Conservation (phyloP, 2,797 vertebrate genomes). For the Lacerta bilineata region DNA sequence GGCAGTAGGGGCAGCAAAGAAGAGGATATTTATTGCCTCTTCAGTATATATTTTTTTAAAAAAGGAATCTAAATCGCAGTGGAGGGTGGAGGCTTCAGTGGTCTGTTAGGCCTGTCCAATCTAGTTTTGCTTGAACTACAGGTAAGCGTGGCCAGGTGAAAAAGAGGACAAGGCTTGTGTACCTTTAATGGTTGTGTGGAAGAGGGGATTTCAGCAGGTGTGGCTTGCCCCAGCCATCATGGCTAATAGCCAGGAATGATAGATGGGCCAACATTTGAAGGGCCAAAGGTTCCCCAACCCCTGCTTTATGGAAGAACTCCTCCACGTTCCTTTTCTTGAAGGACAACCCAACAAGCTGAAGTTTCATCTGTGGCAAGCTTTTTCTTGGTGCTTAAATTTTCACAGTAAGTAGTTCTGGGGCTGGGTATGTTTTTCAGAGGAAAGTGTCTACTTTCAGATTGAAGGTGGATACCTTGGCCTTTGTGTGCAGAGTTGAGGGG, state of each 20-base stretch:
- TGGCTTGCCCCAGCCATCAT: no score
- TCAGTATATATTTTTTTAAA: neutral
- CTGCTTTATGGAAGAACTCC: neutral
- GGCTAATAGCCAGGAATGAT: no score
- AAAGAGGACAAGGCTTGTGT: no score
- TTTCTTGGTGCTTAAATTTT: neutral
- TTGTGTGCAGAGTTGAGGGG: neutral
- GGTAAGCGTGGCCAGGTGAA: neutral
- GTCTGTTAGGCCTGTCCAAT: neutral
- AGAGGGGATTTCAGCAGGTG: no score
- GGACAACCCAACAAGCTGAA: neutral
- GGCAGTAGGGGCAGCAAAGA: slow-evolving; percentile 33
- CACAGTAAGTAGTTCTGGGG: neutral
- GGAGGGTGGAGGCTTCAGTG: neutral
- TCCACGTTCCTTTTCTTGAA: neutral
- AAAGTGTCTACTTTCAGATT: neutral
- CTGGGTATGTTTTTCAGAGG: neutral
- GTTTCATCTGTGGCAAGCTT: neutral
- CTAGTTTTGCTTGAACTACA: neutral
- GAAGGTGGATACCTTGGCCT: neutral
- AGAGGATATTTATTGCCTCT: slow-evolving; percentile 46
- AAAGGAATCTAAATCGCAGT: slow-evolving; percentile 17
- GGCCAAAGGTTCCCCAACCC: neutral
- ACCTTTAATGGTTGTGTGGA: no score
- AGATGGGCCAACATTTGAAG: no score